Percentiles rank a stretch among this genome's conserved stretches.
These are phyloP conservation scores for Blera fallax DNA, from an alignment of 2,888 invertebrate genomes.

Conservation along the genomic window DNA sequence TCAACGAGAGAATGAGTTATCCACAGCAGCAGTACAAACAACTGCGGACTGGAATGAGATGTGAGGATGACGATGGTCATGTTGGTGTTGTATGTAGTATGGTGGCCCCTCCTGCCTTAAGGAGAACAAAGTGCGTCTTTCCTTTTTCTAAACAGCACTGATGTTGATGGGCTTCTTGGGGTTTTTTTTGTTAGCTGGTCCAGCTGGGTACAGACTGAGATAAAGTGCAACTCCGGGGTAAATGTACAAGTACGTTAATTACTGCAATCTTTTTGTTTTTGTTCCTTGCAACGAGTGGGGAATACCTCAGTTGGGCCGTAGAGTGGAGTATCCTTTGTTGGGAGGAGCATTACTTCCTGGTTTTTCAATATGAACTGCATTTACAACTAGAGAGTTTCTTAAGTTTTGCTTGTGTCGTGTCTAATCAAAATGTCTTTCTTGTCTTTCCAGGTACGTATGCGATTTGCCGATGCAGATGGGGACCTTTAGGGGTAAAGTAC, in stretches of 20 bases:
- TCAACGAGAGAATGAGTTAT: conserved; percentile 61
- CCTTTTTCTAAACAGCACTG: conserved; percentile 28
- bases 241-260: conserved; percentile 57
- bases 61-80: conserved; percentile 26
- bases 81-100: conserved; percentile 23
- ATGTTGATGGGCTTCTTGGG: conserved; percentile 48
- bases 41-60: conserved; percentile 39
- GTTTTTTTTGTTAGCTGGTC: conserved; percentile 5
- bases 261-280: conserved; percentile 39
- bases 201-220: conserved; percentile 12
- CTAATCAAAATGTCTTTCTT: conserved; percentile 50
- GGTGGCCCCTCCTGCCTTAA: conserved; percentile 19
- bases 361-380: neutral
- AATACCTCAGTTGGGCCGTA: neutral
- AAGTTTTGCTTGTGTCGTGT: conserved; percentile 30
- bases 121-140: conserved; percentile 55
- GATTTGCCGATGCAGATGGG: neutral
- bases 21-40: neutral
- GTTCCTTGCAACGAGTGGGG: neutral
- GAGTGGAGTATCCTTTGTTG: conserved; percentile 51
- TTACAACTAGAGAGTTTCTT: neutral
- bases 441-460: conserved; percentile 61
- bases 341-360: conserved; percentile 40
- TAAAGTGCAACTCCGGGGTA: conserved; percentile 38
- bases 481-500: conserved; percentile 17